Base-by-base conservation (phyloP, 2,797 vertebrate genomes). In the Parambassis ranga region DNA sequence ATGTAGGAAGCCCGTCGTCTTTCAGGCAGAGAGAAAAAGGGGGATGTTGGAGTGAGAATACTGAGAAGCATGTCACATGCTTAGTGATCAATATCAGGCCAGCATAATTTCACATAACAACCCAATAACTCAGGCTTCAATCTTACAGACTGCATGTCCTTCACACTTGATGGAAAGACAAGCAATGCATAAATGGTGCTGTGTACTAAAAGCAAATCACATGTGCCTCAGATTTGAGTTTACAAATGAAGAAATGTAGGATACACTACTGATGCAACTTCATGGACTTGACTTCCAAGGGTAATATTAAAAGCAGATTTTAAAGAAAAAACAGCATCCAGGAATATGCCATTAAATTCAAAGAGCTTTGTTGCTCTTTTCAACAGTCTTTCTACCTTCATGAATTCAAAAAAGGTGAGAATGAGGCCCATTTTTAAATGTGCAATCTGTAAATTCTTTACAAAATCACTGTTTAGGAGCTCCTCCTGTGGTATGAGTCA, bases 401-500 rank as follows among this genome's bases (percentile, higher is more conserved):
- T n/a, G n/a, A n/a, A n/a, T n/a, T n/a, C n/a, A n/a, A n/a, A n/a
- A n/a, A n/a, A n/a, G n/a, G n/a, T n/a, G n/a, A n/a, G n/a, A n/a
- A n/a, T n/a, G n/a, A n/a, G n/a, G n/a, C n/a, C n/a, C n/a, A n/a
- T n/a, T n/a, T n/a, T n/a, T n/a, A n/a, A n/a, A n/a, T n/a, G n/a
- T n/a, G n/a, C n/a, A n/a, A n/a, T n/a, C n/a, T n/a, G n/a, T n/a
- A n/a, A n/a, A n/a, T n/a, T n/a, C n/a, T n/a, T n/a, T n/a, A 18
- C 36, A 15, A 43, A 47, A 13, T 5, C 24, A 48, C 2, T 8
- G 0, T 20, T n/a, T 1, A 18, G 31, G 31, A 38, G 41, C 20
- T 30, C 49, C 14, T 31, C 16, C 19, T 20, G 15, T 6, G 53
- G 28, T 15, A 42, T 61, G 42, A 71, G 31, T 82, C 59, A 49